Evolutionary conservation across 2,888 invertebrate genomes (phyloP).

Genomic region (Carabus problematicus): DNA sequence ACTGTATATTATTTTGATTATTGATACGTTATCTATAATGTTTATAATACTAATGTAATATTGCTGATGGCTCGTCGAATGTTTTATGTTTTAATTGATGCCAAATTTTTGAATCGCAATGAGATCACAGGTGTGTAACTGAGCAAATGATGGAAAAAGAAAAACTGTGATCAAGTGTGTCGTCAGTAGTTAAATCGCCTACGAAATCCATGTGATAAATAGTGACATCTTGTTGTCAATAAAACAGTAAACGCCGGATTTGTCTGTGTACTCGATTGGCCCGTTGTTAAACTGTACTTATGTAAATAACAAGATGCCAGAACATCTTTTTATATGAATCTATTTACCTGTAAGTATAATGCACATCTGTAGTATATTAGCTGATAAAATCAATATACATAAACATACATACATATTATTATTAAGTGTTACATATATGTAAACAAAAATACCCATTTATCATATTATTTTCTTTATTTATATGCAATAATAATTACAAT

Average conservation of each 20-base stretch:
- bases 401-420: slow-evolving; percentile 21
- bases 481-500: slow-evolving; percentile 41
- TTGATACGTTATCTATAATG: too few relatives aligned
- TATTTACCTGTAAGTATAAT: slow-evolving; percentile 37
- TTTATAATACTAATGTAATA: too few relatives aligned
- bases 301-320: slow-evolving; percentile 37
- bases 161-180: slow-evolving; percentile 23
- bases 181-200: slow-evolving; percentile 15
- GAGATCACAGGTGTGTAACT: slow-evolving; percentile 9
- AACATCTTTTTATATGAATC: slow-evolving; percentile 40
- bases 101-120: neutral
- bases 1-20: too few relatives aligned
- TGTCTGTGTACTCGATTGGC: slow-evolving; percentile 8
- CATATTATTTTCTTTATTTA: slow-evolving; percentile 42
- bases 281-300: slow-evolving; percentile 40
- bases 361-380: slow-evolving; percentile 39
- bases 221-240: slow-evolving; percentile 24
- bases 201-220: slow-evolving; percentile 28
- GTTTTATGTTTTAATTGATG: too few relatives aligned
- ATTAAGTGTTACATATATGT: slow-evolving; percentile 34
- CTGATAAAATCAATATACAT: too few relatives aligned
- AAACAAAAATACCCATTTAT: slow-evolving; percentile 35
- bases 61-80: too few relatives aligned
- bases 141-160: neutral
- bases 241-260: slow-evolving; percentile 18